Conservation (phyloP, 2,113 vertebrate genomes). For the Oncorhynchus masou region DNA sequence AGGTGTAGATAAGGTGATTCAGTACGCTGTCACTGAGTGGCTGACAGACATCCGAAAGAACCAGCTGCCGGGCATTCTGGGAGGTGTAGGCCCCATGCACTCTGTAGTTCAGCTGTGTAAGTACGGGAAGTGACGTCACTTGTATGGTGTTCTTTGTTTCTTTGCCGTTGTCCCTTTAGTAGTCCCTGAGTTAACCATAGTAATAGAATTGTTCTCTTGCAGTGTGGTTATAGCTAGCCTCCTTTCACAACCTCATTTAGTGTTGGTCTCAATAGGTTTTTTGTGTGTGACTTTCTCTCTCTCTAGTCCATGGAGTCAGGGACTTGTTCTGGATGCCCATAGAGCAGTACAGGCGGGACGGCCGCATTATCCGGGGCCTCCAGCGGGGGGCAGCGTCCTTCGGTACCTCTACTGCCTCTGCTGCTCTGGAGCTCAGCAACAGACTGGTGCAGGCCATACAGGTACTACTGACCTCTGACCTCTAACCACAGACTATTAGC, state of each 20-base stretch:
- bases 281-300: constrained; percentile 3
- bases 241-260: neutral
- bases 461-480: constrained; percentile 62
- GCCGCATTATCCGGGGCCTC: constrained; percentile 88
- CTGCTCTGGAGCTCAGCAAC: constrained; percentile 90
- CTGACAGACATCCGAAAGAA: constrained; percentile 90
- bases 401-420: constrained; percentile 86
- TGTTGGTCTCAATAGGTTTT: neutral
- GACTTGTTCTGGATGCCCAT: constrained; percentile 93
- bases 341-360: constrained; percentile 90
- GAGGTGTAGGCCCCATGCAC: constrained; percentile 92
- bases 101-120: constrained; percentile 91
- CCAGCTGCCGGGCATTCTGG: constrained; percentile 88
- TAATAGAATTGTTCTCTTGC: too few relatives aligned
- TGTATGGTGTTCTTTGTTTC: neutral
- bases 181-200: neutral
- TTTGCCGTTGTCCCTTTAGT: neutral
- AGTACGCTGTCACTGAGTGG: constrained; percentile 89
- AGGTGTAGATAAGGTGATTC: constrained; percentile 89
- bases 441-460: constrained; percentile 91
- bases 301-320: constrained; percentile 85
- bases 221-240: neutral
- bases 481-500: too few relatives aligned
- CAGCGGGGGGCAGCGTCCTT: constrained; percentile 91
- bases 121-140: constrained; percentile 42